Evolutionary conservation across 1,140 invertebrate genomes (phyloP).

Genomic region (Acromyrmex echinatior): DNA sequence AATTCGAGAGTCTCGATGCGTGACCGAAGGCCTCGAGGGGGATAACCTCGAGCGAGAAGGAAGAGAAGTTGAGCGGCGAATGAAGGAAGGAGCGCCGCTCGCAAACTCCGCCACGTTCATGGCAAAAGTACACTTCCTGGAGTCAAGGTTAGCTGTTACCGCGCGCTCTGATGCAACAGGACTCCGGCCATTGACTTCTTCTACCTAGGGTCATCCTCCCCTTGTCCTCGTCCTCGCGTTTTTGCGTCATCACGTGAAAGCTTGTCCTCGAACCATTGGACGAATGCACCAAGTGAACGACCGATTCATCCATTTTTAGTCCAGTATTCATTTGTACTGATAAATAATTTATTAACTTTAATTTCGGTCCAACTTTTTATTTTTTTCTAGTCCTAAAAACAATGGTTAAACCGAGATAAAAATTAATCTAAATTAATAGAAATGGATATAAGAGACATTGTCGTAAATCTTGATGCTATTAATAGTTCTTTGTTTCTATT

Average conservation of each 20-base stretch:
- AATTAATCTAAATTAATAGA: no score
- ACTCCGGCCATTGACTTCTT: slow-evolving; percentile 82
- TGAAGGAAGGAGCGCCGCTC: slow-evolving; percentile 79
- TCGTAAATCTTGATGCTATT: background rate
- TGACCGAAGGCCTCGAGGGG: slow-evolving; percentile 40
- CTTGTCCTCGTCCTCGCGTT: slow-evolving; percentile 50
- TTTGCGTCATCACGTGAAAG: slow-evolving; percentile 37
- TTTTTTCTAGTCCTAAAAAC: no score
- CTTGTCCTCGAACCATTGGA: background rate
- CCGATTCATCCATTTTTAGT: background rate
- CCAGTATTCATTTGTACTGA: no score
- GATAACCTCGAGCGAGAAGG: slow-evolving; percentile 65
- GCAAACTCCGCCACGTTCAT: slow-evolving; percentile 73
- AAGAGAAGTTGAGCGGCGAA: slow-evolving; percentile 61
- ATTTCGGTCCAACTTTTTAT: no score
- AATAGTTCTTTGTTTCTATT: no score
- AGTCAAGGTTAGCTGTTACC: slow-evolving; percentile 81
- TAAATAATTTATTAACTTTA: no score
- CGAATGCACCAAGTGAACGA: slow-evolving; percentile 51
- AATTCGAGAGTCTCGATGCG: slow-evolving; percentile 49
- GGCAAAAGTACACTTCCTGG: slow-evolving; percentile 80
- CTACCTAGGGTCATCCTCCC: slow-evolving; percentile 45
- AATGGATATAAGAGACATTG: background rate
- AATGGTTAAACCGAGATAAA: no score
- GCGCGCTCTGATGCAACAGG: slow-evolving; percentile 84